Evolutionary conservation across 2,888 invertebrate species (phyloP), one percentile per base, ranked within the genome.

Genomic region (Autographa pulchrina): DNA sequence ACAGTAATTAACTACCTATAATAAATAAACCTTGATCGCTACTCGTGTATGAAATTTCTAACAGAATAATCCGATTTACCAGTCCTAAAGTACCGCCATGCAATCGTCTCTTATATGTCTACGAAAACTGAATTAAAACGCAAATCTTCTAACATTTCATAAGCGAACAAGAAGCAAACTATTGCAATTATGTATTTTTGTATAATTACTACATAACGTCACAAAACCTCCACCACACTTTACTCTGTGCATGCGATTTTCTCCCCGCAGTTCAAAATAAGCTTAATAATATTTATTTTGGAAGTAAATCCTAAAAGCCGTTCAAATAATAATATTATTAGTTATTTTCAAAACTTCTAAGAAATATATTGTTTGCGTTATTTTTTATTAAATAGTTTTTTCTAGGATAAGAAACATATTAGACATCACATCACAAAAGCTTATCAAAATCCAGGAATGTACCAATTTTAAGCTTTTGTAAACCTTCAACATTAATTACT

Each of bases 371-470:
- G 85, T 76, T 85, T 68, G 83, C 82, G 86, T 85, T 84, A 87
- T 83, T 86, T 83, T 85, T 84, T 87, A 83, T 85, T 82, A 74
- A 70, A 71, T 75, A 72, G 56, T 71, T 70, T 86, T 81, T 74
- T 87, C 88, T 92, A 91, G 80, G 85, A 84, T 81, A 88, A 86
- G 88, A 90, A 88, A 90, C 71, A 84, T 76, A 90, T 90, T 88
- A 92, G 90, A 94, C 91, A 94, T 93, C 93, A 95, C 95, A 95
- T 95, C 95, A 95, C 95, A 95, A 93, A 96, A 96, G 95, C 95
- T 92, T 90, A 86, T 88, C 82, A 87, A 89, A 90, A 88, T 87
- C 88, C 84, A 92, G 93, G 92, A 95, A 95, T 92, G 94, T 90
- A 92, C 94, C 95, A 94, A 93, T 84, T 62, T 70, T 54, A 54